Conservation (phyloP, 2,888 invertebrate genomes). For the Trichopoda pennipes region DNA sequence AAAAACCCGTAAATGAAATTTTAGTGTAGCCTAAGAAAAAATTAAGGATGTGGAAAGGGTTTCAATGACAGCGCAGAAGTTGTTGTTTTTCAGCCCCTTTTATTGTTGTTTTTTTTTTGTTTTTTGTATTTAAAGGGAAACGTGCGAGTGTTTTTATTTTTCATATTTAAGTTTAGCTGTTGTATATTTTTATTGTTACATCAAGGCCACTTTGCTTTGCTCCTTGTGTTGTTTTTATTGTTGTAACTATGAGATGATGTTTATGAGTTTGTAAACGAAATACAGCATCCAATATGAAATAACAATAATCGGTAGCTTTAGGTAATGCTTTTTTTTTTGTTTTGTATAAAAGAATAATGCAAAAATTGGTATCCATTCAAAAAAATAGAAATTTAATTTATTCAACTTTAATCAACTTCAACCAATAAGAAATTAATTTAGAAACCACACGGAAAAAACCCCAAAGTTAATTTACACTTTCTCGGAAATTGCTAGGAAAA, state of each 20-base stretch:
- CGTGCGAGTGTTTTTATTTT: too few relatives aligned
- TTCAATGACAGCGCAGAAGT: too few relatives aligned
- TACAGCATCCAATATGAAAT: not conserved
- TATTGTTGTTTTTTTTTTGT: not conserved
- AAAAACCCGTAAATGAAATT: too few relatives aligned
- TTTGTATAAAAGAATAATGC: not conserved
- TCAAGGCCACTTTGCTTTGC: slow-evolving; percentile 28
- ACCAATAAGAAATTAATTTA: not conserved
- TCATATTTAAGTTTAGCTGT: too few relatives aligned
- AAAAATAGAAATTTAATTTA: too few relatives aligned
- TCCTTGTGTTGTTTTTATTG: slow-evolving; percentile 7
- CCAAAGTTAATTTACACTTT: too few relatives aligned
- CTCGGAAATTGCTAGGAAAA: too few relatives aligned
- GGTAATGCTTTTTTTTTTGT: not conserved
- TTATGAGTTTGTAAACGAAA: not conserved
- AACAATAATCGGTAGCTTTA: slow-evolving; percentile 20
- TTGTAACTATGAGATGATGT: not conserved
- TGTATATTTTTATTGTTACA: slow-evolving; percentile 6
- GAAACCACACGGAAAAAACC: too few relatives aligned
- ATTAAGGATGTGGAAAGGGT: too few relatives aligned
- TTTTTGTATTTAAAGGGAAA: too few relatives aligned
- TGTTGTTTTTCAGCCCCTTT: not conserved
- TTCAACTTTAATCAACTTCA: too few relatives aligned
- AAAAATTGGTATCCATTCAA: not conserved
- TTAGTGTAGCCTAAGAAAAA: too few relatives aligned